These are phyloP conservation scores for Bursaphelenchus okinawaensis DNA, from an alignment of 2,888 invertebrate genomes.

Conservation along the genomic window DNA sequence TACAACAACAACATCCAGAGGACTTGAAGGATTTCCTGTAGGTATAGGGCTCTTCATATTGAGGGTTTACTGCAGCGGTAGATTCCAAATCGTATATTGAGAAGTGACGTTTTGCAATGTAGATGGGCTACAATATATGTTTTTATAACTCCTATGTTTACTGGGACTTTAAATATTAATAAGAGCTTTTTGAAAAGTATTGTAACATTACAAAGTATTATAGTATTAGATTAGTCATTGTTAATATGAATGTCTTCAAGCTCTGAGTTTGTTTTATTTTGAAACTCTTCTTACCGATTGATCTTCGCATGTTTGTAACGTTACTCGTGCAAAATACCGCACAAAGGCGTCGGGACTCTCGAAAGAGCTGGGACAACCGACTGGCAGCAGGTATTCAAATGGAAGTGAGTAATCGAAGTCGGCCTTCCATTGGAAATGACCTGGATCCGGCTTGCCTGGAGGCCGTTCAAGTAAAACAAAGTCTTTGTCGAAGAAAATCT, in stretches of 20 bases:
- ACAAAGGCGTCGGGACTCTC: conserved; percentile 52
- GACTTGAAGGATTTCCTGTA: conserved; percentile 37
- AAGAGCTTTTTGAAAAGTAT: no score
- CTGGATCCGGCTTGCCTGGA: conserved; percentile 51
- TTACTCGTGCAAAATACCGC: conserved; percentile 52
- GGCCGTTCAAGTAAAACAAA: conserved; percentile 54
- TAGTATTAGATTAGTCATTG: no score
- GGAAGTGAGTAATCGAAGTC: conserved; percentile 48
- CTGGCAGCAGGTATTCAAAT: conserved; percentile 53
- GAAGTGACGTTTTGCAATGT: conserved; percentile 49
- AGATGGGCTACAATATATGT: conserved; percentile 47
- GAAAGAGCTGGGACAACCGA: conserved; percentile 51
- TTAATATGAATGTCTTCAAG: no score
- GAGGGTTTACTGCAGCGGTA: conserved; percentile 31
- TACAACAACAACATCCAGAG: conserved; percentile 53
- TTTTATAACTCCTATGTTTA: no score
- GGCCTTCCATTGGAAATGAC: conserved; percentile 53
- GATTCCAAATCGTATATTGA: conserved; percentile 38
- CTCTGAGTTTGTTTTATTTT: no score
- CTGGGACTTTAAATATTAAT: no score
- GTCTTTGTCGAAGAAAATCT: conserved; percentile 54
- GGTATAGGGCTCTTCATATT: conserved; percentile 37
- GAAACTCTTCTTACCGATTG: conserved; percentile 30
- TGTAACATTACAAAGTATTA: no score
- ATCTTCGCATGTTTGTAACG: conserved; percentile 44